Base-by-base conservation (phyloP, 2,113 vertebrate species). In the Corythaeola cristata region DNA sequence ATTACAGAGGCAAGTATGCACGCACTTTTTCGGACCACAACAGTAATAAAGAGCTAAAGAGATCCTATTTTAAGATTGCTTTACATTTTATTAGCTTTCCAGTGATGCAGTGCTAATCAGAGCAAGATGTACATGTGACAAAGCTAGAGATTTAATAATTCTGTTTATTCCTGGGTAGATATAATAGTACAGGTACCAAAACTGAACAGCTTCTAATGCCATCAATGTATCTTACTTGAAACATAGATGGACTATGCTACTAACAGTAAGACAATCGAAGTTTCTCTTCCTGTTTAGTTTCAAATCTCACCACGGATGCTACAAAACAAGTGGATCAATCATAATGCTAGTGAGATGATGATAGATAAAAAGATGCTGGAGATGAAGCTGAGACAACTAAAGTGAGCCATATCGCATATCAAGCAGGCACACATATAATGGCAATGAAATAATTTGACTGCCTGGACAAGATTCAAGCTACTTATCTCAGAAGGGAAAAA, bases 371-470 rank as follows among this genome's bases (percentile, higher is more conserved):
- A 39, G 32, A 66, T 33, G 35, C 44, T 64, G 58, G 26, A 17
- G 2, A 56, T 33, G 11, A 83, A 6, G 19, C 35, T 52, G 33
- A 90, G 53, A 60, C 14, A 90, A 76, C 11, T 32, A 19, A 12
- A 92, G 12, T 17, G 18, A 87, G 23, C 17, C 6, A 5, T 13
- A 23, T 19, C 20, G 49, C 2, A 1, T 44, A 45, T 52, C 28
- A 55, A 0, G 17, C 15, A 72, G 44, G 37, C 10, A 59, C 0
- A 2, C 8, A 53, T 4, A 41, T 2, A 82, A 56, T 2, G 11
- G 19, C 17, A 50, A 45, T 11, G 7, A 55, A 83, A 77, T 72
- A 17, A 41, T 71, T 28, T 39, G n/a, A 78, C 39, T 67, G 35
- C 28, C 47, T 41, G 8, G 24, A 64, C 3, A 6, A 81, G 30